Conservation (phyloP, 1,140 invertebrate genomes). For the Trichonephila clavata region DNA sequence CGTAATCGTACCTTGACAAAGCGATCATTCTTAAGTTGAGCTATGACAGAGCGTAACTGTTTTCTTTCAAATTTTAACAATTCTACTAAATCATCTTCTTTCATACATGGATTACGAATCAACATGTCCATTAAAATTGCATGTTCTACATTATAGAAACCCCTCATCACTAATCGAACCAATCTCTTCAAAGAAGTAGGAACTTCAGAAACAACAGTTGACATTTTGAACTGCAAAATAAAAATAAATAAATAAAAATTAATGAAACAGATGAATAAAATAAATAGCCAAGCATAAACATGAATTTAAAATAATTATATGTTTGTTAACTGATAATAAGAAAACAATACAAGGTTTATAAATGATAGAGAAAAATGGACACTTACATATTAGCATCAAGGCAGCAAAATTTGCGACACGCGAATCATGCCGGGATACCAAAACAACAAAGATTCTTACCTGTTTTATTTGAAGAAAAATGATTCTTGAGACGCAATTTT, state of each 20-base stretch:
- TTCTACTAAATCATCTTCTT: slow-evolving; percentile 97
- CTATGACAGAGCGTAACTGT: slow-evolving; percentile 92
- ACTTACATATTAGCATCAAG: too few relatives aligned
- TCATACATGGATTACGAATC: slow-evolving; percentile 96
- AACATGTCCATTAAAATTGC: slow-evolving; percentile 96
- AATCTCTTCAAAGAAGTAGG: slow-evolving; percentile 94
- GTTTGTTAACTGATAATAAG: too few relatives aligned
- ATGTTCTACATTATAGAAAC: slow-evolving; percentile 97
- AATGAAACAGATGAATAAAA: neutral
- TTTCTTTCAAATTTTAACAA: slow-evolving; percentile 96
- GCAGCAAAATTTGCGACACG: too few relatives aligned
- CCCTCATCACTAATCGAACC: slow-evolving; percentile 92
- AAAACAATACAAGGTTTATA: too few relatives aligned
- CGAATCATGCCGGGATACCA: too few relatives aligned
- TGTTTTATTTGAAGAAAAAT: too few relatives aligned
- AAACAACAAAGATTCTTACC: too few relatives aligned
- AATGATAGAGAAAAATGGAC: too few relatives aligned
- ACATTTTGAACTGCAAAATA: slow-evolving; percentile 33
- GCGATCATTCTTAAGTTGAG: slow-evolving; percentile 94
- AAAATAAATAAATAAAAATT: neutral
- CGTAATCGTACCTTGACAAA: slow-evolving; percentile 95
- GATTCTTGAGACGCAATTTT: too few relatives aligned
- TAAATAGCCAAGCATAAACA: too few relatives aligned
- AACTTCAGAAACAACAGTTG: slow-evolving; percentile 87
- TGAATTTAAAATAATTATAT: too few relatives aligned